phyloP scores from a whole-genome alignment of 1,140 invertebrate species.

The Zelostemma sp. region DNA sequence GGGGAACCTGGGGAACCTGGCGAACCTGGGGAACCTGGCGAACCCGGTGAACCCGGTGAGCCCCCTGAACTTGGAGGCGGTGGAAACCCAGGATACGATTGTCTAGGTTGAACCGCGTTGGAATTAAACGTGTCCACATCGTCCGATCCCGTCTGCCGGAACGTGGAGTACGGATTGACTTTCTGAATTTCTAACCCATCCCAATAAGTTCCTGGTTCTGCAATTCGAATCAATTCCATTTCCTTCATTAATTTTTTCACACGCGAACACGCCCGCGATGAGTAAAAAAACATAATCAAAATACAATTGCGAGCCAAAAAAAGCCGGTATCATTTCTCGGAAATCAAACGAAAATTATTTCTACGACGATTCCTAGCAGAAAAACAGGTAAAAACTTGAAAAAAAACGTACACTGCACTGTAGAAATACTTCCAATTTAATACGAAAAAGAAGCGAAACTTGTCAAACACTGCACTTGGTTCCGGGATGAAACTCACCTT shows the following conservation, averaged over 20 bases:
- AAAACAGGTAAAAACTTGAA: too few species aligned
- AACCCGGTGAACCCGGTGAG: conserved; percentile 32
- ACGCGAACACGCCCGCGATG: too few species aligned
- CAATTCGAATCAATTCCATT: conserved; percentile 4
- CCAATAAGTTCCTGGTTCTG: conserved; percentile 49
- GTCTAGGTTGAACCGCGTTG: conserved; percentile 32
- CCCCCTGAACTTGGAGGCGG: conserved; percentile 18
- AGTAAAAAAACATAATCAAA: too few species aligned
- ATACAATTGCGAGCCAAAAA: too few species aligned
- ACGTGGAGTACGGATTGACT: conserved; percentile 42
- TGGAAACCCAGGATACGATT: conserved; percentile 49
- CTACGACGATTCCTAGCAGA: too few species aligned
- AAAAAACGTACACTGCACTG: too few species aligned
- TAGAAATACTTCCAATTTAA: too few species aligned
- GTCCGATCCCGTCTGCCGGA: conserved; percentile 29
- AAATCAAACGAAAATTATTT: too few species aligned
- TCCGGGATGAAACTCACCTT: conserved; percentile 49
- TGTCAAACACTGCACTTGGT: background rate
- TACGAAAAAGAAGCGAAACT: too few species aligned
- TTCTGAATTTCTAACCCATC: conserved; percentile 54
- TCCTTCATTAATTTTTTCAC: too few species aligned
- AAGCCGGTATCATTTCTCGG: too few species aligned
- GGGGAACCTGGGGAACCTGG: conserved; percentile 27
- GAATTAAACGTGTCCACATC: conserved; percentile 26
- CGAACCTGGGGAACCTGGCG: conserved; percentile 26